Evolutionary conservation across 2,888 invertebrate genomes (phyloP), one percentile per base, ranked within the genome.

Genomic region (Eremobia ochroleuca): DNA sequence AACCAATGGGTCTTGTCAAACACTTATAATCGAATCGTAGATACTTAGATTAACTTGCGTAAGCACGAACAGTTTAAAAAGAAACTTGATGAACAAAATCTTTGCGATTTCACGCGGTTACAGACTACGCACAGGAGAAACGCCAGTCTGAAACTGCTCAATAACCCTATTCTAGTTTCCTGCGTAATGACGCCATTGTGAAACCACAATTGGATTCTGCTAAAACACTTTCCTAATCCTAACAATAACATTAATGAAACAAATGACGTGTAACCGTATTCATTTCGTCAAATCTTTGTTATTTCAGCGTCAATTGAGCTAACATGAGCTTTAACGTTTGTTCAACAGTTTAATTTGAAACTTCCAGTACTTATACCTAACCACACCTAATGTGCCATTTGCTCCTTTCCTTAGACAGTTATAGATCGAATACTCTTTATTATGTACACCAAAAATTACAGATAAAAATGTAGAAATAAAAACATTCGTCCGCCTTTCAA

Each of bases 321-420:
- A 68, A 52, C 1, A 31, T 37, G 8, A 52, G 0, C 49, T 61
- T 5, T 31, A 52, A 5, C 21, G 31, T 6, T 59, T 8, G 18
- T 43, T 34, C 18, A 71, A 70, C 28, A 72, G 46, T 59, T 52
- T 31, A 1, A 46, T 73, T 64, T 52, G 5, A 43, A 62, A 75
- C 0, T 43, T 76, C 8, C 0, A 25, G 2, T 46, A 9, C 21
- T 64, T 75, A 34, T 21, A 25, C 25, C 13, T 28, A 40, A 73
- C 1, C 18, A n/a, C 18, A 34, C 9, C 13, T 28, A 8, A 46
- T 15, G 13, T 43, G 43, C 13, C 13, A 18, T 55, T 43, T 73
- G 73, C 6, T n/a, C 8, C 31, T 4, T 55, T 58, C 15, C 28
- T 25, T 52, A 52, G 52, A 52, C 25, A 21, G 21, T 21, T 43